Conservation (phyloP, 2,888 invertebrate species). For the Cremastinae sp. region DNA sequence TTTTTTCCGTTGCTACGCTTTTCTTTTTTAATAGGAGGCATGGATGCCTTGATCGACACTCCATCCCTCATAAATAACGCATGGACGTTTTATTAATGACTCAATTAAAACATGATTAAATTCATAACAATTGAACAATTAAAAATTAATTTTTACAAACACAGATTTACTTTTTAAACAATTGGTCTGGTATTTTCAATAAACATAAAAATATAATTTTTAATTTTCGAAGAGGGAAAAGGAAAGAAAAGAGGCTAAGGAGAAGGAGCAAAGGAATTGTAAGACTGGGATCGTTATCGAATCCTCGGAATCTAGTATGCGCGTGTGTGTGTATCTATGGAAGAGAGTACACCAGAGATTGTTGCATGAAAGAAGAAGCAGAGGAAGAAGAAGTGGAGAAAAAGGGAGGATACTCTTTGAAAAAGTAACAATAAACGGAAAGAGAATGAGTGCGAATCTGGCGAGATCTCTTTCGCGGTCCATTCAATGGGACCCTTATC, state of each 20-base stretch:
- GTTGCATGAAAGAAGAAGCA: conserved; percentile 22
- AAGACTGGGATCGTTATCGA: conserved; percentile 71
- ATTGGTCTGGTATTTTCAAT: no score
- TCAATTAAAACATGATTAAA: no score
- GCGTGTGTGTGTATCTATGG: conserved; percentile 39
- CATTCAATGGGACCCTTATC: conserved; percentile 70
- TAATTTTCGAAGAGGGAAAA: no score
- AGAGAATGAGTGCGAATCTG: conserved; percentile 67
- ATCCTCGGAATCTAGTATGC: conserved; percentile 71
- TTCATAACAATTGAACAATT: no score
- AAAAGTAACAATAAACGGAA: conserved; percentile 61
- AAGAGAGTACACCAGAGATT: conserved; percentile 9
- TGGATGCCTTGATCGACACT: no score
- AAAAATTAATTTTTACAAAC: no score
- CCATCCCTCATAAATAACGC: no score
- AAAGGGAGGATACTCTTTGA: conserved; percentile 43
- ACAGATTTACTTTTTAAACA: no score
- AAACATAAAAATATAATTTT: no score
- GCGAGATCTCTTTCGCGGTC: conserved; percentile 69
- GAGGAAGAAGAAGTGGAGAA: conserved; percentile 33
- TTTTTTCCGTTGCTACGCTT: no score
- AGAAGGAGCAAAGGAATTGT: conserved; percentile 40
- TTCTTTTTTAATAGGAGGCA: no score
- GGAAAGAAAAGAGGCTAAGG: conserved; percentile 25
- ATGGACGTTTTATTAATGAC: no score